Conservation (phyloP, 1,140 invertebrate genomes). For the Diabrotica virgifera region DNA sequence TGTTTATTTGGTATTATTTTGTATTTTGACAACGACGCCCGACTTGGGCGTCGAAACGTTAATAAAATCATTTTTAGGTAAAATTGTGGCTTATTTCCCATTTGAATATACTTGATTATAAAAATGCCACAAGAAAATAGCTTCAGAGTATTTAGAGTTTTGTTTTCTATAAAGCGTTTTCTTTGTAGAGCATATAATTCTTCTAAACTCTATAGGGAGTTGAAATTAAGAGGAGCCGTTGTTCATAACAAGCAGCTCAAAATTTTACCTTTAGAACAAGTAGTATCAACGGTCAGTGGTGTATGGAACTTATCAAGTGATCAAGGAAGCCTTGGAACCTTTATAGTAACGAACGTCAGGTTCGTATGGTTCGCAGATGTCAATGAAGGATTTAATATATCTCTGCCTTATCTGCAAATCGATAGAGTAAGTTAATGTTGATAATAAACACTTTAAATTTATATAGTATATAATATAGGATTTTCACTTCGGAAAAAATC, state of each 20-base stretch:
- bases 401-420: slow-evolving; percentile 92
- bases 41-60: no score
- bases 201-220: slow-evolving; percentile 87
- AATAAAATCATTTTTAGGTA: no score
- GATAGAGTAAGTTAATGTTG: slow-evolving; percentile 51
- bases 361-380: slow-evolving; percentile 97
- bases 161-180: no score
- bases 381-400: slow-evolving; percentile 95
- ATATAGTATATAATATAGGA: no score
- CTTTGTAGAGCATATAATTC: slow-evolving; percentile 80
- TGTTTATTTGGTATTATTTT: no score
- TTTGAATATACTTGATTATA: no score
- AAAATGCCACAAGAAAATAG: no score
- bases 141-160: neutral
- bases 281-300: slow-evolving; percentile 72
- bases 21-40: no score
- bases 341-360: slow-evolving; percentile 93
- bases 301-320: slow-evolving; percentile 92
- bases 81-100: no score
- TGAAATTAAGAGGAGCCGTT: slow-evolving; percentile 88
- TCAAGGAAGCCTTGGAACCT: slow-evolving; percentile 89
- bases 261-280: slow-evolving; percentile 85
- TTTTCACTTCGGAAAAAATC: no score
- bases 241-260: slow-evolving; percentile 83
- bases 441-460: no score